A percentile compares a stretch with the other conserved stretches of the same genome.
These are phyloP conservation scores for Phacellophora camtschatica DNA, from an alignment of 30 jellyfish, hydroid and myxozoan genomes.

Conservation along the genomic window DNA sequence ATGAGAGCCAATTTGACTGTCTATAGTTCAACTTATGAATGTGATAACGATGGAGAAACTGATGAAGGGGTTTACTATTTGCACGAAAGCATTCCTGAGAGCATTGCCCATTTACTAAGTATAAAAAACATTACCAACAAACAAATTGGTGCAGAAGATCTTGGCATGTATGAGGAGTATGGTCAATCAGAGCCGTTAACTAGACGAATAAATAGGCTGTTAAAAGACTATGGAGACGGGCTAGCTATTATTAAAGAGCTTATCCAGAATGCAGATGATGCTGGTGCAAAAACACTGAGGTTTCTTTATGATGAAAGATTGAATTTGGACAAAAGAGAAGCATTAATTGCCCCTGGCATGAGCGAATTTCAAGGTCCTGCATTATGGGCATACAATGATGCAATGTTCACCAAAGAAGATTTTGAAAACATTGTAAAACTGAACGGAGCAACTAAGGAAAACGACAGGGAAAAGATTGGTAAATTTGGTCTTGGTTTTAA, in stretches of 20 bases:
- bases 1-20: not conserved
- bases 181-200: slow-evolving; percentile 86
- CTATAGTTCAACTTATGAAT: not conserved
- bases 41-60: not conserved
- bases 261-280: slow-evolving; percentile 92
- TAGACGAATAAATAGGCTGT: slow-evolving; percentile 58
- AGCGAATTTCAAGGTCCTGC: slow-evolving; percentile 88
- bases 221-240: slow-evolving; percentile 79
- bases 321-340: slow-evolving; percentile 9
- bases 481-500: slow-evolving; percentile 88
- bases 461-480: slow-evolving; percentile 69
- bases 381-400: slow-evolving; percentile 76
- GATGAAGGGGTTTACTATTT: slow-evolving; percentile 3
- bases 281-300: slow-evolving; percentile 66
- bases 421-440: slow-evolving; percentile 74
- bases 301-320: slow-evolving; percentile 69
- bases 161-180: slow-evolving; percentile 58
- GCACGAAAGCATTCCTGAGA: slow-evolving; percentile 36
- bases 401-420: slow-evolving; percentile 59
- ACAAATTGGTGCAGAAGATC: slow-evolving; percentile 41
- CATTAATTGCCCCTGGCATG: slow-evolving; percentile 60
- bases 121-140: slow-evolving; percentile 57
- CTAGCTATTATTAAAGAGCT: slow-evolving; percentile 83
- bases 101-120: slow-evolving; percentile 27
- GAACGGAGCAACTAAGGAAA: slow-evolving; percentile 83